Conservation (phyloP, 2,888 invertebrate species). For the Plusia festucae region DNA sequence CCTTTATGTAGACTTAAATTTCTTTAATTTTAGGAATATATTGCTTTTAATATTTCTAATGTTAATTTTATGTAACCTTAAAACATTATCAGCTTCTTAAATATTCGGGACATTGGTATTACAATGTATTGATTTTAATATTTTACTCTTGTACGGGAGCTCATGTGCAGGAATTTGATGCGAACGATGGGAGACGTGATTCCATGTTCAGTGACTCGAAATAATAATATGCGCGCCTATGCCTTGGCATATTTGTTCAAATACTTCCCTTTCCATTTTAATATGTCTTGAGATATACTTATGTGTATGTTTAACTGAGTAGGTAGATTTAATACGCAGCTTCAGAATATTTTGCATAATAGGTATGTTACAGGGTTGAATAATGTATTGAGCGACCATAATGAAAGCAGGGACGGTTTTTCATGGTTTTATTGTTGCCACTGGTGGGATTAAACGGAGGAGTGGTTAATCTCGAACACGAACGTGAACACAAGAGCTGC, state of each 20-base stretch:
- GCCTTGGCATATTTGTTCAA: slow-evolving; percentile 34
- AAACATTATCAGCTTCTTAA: not conserved
- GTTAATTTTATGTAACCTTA: not conserved
- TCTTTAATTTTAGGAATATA: slow-evolving; percentile 6
- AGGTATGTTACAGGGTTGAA: not conserved
- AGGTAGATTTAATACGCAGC: too few relatives aligned
- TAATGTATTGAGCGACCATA: slow-evolving; percentile 7
- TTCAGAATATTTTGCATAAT: not conserved
- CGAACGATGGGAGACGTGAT: slow-evolving; percentile 50
- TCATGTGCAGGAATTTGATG: slow-evolving; percentile 32
- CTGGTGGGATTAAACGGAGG: slow-evolving; percentile 16
- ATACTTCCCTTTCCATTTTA: slow-evolving; percentile 29
- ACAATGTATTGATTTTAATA: slow-evolving; percentile 6
- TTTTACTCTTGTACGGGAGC: slow-evolving; percentile 6
- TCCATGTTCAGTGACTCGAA: slow-evolving; percentile 49
- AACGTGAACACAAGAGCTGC: not conserved
- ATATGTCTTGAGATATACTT: slow-evolving; percentile 13
- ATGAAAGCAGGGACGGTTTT: slow-evolving; percentile 18
- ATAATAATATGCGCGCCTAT: slow-evolving; percentile 28
- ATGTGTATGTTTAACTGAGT: too few relatives aligned
- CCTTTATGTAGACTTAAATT: slow-evolving; percentile 24
- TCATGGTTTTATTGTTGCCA: not conserved
- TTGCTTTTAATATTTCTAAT: slow-evolving; percentile 9
- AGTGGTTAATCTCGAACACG: slow-evolving; percentile 17
- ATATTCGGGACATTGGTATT: not conserved